Base-by-base conservation (phyloP, 1,140 invertebrate genomes). In the Solenopsis invicta region DNA sequence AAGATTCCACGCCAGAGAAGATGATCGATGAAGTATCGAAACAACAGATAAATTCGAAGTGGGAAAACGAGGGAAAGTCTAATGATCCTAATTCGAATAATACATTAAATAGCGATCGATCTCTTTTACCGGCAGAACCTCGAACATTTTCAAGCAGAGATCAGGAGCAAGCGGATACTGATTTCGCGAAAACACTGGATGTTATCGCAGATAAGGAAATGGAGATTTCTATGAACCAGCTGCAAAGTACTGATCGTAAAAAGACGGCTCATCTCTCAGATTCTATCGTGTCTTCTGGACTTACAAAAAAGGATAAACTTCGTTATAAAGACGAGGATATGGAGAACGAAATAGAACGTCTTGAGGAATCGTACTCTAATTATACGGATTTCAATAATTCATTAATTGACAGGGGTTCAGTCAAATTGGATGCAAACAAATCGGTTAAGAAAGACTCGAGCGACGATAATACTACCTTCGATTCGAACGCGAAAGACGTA, bases 161-260 rank as follows among this genome's bases (percentile, higher is more conserved):
- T n/a, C n/a, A 56, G 9, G 12, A 24, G 0, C 54, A 64, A n/a
- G 0, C 10, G 8, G 37, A 86, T 0, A 1, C 3, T 3, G 77
- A 78, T 5, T 48, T 89, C 1, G 52, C 13, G 4, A 41, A 88
- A 1, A 66, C 13, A 5, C n/a, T 82, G 21, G 54, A 59, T 10
- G 10, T 48, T 9, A 66, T 88, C 1, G 56, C 48, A 0, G 69
- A 87, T 1, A 81, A 37, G 24, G 86, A 86, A 10, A 59, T n/a
- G 0, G 75, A 85, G 0, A 85, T 67, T n/a, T 81, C 76, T 1
- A 52, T 85, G 1, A 61, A 18, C 0, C 45, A 54, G 0, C 0
- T 81, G 50, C 45, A 74, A 29, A 24, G 0, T 18, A 6, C 48
- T 64, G 4, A 4, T 34, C 64, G 4, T 16, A 34, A 66, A 24